These are phyloP conservation scores for Calliopsis andreniformis DNA, from an alignment of 1,140 invertebrate genomes.

Conservation along the genomic window DNA sequence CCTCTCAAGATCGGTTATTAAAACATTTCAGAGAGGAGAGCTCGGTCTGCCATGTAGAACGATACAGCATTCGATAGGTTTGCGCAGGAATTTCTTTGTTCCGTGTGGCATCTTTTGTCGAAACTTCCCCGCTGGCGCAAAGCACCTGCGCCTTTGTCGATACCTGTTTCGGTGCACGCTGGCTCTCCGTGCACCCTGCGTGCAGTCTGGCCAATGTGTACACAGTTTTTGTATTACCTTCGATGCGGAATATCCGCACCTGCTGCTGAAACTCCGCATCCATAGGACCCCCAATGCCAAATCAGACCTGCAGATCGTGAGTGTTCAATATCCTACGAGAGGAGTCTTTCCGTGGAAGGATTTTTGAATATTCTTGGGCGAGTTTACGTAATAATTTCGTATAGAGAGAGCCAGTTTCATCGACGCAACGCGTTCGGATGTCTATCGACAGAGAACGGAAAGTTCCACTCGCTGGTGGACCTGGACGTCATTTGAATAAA, in stretches of 20 bases:
- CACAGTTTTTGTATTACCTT: slow-evolving; percentile 30
- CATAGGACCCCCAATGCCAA: background rate
- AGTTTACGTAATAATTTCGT: background rate
- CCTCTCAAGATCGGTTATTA: too few relatives aligned
- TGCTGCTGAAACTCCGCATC: background rate
- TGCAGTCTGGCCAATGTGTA: slow-evolving; percentile 16
- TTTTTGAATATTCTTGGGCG: too few relatives aligned
- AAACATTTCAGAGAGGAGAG: too few relatives aligned
- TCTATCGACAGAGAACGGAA: background rate
- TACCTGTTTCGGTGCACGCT: slow-evolving; percentile 46
- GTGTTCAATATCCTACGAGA: background rate
- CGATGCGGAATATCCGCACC: slow-evolving; percentile 11
- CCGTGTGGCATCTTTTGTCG: slow-evolving; percentile 11
- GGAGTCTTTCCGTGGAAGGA: too few relatives aligned
- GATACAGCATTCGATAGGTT: background rate
- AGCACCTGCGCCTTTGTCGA: slow-evolving; percentile 52
- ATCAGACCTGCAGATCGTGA: background rate
- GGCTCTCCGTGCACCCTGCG: slow-evolving; percentile 10
- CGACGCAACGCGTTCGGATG: background rate
- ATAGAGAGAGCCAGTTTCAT: background rate
- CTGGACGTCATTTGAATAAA: too few relatives aligned
- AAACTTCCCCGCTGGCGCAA: slow-evolving; percentile 14
- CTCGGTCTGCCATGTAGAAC: too few relatives aligned
- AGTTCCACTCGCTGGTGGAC: background rate
- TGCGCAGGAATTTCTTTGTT: slow-evolving; percentile 13